A percentile compares a stretch with the other conserved stretches of the same genome.
Evolutionary conservation across 2,888 invertebrate species (phyloP).

Genomic region (Alloplasta piceator): DNA sequence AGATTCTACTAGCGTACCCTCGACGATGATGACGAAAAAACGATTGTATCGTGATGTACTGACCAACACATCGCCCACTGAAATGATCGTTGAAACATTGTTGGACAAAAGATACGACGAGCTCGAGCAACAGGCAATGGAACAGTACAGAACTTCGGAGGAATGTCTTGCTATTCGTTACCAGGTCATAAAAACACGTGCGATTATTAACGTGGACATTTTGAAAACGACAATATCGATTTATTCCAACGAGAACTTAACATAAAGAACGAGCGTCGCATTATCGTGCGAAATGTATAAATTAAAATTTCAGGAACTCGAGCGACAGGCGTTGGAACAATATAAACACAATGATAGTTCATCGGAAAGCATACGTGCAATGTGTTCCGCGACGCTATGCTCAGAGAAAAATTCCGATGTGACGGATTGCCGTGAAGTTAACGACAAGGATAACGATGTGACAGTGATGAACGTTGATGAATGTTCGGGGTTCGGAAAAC

Average conservation of each 20-base stretch:
- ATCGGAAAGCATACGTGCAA: conserved; percentile 62
- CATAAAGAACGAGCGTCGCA: too few relatives aligned
- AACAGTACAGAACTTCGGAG: conserved; percentile 85
- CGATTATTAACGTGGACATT: too few relatives aligned
- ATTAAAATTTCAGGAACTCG: conserved; percentile 74
- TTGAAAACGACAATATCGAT: too few relatives aligned
- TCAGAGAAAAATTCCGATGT: conserved; percentile 13
- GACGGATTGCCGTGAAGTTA: conserved; percentile 20
- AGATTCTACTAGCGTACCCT: conserved; percentile 41
- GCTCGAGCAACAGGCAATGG: conserved; percentile 87
- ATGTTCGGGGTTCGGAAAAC: conserved; percentile 33
- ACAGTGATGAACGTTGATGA: conserved; percentile 26
- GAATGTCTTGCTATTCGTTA: conserved; percentile 79
- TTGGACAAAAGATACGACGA: conserved; percentile 83
- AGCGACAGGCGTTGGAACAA: conserved; percentile 80
- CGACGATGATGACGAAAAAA: conserved; percentile 77
- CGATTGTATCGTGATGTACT: conserved; percentile 85
- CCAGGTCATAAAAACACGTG: conserved; percentile 70
- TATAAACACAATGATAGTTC: conserved; percentile 72
- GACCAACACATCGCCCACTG: conserved; percentile 79
- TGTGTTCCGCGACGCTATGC: conserved; percentile 46
- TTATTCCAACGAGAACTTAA: too few relatives aligned
- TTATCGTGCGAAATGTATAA: too few relatives aligned
- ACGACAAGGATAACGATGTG: background rate
- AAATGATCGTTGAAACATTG: conserved; percentile 67